Evolutionary conservation across 2,888 invertebrate species (phyloP).

Genomic region (Labia minor): DNA sequence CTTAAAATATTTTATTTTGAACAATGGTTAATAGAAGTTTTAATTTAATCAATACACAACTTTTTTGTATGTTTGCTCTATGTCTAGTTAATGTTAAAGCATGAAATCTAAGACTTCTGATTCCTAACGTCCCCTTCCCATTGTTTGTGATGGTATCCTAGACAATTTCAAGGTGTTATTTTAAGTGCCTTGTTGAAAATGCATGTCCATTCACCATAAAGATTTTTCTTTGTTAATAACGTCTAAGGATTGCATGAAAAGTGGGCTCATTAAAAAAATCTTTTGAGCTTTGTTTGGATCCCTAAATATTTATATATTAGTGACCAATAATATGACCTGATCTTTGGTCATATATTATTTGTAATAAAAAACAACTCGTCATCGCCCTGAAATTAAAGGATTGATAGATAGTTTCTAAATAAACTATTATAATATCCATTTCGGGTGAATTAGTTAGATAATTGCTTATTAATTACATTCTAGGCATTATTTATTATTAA

Average conservation of each 20-base stretch:
- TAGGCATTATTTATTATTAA: constrained; percentile 4
- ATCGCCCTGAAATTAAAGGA: background rate
- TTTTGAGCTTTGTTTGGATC: background rate
- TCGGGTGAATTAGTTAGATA: background rate
- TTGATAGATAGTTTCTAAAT: too few relatives aligned
- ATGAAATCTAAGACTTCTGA: constrained; percentile 22
- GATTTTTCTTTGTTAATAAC: background rate
- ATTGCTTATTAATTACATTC: background rate
- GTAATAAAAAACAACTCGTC: background rate
- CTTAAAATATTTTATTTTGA: background rate
- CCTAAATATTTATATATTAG: background rate
- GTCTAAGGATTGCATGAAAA: background rate
- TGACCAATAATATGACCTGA: background rate
- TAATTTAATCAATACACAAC: background rate
- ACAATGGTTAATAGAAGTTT: constrained; percentile 1
- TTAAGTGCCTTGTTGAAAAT: constrained; percentile 13
- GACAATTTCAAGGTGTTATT: background rate
- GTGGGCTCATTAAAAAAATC: background rate
- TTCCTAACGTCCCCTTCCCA: constrained; percentile 27
- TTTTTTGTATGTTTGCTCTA: background rate
- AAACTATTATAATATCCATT: too few relatives aligned
- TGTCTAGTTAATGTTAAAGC: constrained; percentile 18
- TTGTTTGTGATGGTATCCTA: constrained; percentile 19
- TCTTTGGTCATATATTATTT: background rate
- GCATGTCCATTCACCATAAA: background rate